These are phyloP conservation scores for Microplitis manilae DNA, from an alignment of 2,888 invertebrate species.

Conservation along the genomic window DNA sequence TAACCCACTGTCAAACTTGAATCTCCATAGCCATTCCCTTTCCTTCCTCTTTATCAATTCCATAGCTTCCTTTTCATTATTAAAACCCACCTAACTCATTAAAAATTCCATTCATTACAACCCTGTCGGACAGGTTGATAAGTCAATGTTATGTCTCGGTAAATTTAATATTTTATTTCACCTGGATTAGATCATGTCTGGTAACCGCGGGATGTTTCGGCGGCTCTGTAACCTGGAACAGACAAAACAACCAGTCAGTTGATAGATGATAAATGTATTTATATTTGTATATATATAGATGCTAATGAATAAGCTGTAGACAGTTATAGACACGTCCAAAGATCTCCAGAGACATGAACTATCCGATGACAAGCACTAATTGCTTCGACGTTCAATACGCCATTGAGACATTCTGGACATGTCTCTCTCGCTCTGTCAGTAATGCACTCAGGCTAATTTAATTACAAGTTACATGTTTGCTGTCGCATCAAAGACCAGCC, in stretches of 20 bases:
- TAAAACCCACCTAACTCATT: neutral
- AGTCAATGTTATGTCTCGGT: too few relatives aligned
- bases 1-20: slow-evolving; percentile 24
- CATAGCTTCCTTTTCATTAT: neutral
- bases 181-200: neutral
- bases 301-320: neutral
- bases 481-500: neutral
- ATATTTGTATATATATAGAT: neutral
- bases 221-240: neutral
- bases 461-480: neutral
- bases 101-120: neutral
- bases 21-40: neutral
- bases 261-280: neutral
- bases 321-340: slow-evolving; percentile 1
- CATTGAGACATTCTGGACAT: slow-evolving; percentile 21
- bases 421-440: slow-evolving; percentile 8
- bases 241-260: neutral
- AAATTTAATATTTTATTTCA: neutral
- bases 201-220: neutral
- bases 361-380: slow-evolving; percentile 3
- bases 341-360: slow-evolving; percentile 8
- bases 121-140: neutral
- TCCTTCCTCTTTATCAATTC: slow-evolving; percentile 2
- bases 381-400: slow-evolving; percentile 15
- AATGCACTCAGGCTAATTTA: slow-evolving; percentile 9